These are phyloP conservation scores for Oscheius sp. DNA, from an alignment of 1,140 invertebrate genomes.

Conservation along the genomic window DNA sequence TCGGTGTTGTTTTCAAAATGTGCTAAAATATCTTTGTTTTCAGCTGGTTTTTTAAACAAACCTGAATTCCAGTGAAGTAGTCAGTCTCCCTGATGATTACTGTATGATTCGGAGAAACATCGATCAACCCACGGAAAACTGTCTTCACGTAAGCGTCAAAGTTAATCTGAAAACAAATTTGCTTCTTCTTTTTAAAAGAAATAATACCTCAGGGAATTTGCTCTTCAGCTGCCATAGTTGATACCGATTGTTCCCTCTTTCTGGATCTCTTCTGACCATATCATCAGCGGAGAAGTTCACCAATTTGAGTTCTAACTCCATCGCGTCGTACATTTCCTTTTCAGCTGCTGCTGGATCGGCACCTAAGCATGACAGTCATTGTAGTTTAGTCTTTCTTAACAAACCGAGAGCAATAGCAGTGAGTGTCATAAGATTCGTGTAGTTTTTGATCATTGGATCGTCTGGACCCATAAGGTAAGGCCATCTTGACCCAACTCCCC, in stretches of 20 bases:
- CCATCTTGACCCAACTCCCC: slow-evolving; percentile 79
- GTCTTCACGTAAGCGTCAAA: slow-evolving; percentile 46
- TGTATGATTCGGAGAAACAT: slow-evolving; percentile 48
- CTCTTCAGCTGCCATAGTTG: slow-evolving; percentile 44
- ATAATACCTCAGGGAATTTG: slow-evolving; percentile 43
- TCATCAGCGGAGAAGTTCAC: slow-evolving; percentile 69
- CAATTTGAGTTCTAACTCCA: slow-evolving; percentile 85
- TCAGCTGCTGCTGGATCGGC: slow-evolving; percentile 72
- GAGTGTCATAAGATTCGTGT: slow-evolving; percentile 68
- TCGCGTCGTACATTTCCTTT: slow-evolving; percentile 75
- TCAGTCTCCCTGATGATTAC: slow-evolving; percentile 51
- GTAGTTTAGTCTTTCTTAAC: slow-evolving; percentile 34
- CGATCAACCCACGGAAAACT: slow-evolving; percentile 44
- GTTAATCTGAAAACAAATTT: slow-evolving; percentile 40
- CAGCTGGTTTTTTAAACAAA: neutral
- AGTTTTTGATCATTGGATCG: slow-evolving; percentile 62
- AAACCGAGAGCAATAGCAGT: slow-evolving; percentile 82
- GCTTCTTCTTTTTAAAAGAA: neutral
- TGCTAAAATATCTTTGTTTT: slow-evolving; percentile 27
- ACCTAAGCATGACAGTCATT: slow-evolving; percentile 33
- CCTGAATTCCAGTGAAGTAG: slow-evolving; percentile 49
- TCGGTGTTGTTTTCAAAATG: slow-evolving; percentile 66
- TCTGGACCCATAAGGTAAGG: slow-evolving; percentile 71
- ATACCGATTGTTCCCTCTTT: slow-evolving; percentile 49
- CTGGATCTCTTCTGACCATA: slow-evolving; percentile 48